phyloP scores from a whole-genome alignment of 2,797 vertebrate species.

The Carcharodon carcharias region DNA sequence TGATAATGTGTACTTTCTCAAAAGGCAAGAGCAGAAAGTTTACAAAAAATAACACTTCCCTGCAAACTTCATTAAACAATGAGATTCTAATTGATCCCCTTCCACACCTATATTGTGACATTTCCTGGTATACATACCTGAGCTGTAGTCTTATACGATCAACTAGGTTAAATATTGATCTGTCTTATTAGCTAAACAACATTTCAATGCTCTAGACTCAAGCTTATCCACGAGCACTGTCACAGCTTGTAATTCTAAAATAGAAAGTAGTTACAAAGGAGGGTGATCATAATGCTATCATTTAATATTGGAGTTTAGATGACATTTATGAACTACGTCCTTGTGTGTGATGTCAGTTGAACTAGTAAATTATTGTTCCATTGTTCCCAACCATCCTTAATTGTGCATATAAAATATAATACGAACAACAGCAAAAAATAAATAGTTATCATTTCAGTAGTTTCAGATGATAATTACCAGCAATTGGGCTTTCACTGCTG shows the following conservation, averaged over 20 bases:
- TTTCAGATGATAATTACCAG: background rate
- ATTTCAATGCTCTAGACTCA: background rate
- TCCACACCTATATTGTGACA: background rate
- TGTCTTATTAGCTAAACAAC: background rate
- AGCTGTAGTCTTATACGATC: background rate
- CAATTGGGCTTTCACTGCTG: constrained; percentile 19
- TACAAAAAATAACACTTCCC: background rate
- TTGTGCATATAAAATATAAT: background rate
- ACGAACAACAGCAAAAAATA: background rate
- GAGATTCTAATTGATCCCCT: background rate
- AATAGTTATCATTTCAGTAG: background rate
- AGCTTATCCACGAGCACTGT: background rate
- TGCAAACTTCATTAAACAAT: background rate
- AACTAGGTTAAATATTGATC: background rate
- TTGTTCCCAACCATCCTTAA: background rate
- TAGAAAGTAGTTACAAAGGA: background rate
- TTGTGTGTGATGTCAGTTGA: background rate
- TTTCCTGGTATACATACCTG: background rate
- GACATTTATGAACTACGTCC: background rate
- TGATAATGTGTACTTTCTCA: background rate
- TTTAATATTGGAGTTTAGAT: background rate
- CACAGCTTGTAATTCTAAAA: background rate
- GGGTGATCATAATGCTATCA: background rate
- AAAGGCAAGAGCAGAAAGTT: background rate
- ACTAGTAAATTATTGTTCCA: background rate